These are phyloP conservation scores for Lepus oiostolus DNA, from an alignment of 2,797 vertebrate species.

Conservation along the genomic window DNA sequence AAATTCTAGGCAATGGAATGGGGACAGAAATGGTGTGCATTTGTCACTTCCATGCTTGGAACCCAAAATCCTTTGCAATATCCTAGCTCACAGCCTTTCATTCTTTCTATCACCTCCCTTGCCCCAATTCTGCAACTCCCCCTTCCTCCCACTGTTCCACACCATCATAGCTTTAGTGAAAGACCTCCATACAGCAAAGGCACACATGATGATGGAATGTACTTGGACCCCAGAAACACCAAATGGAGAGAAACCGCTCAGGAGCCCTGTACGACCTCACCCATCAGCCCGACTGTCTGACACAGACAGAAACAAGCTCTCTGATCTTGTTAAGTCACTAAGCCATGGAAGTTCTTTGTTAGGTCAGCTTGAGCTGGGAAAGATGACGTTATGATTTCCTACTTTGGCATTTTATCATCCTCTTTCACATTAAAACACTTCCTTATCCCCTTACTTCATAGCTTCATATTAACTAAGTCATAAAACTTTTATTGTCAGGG, in stretches of 20 bases:
- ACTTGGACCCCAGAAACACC: too few species aligned
- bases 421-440: constrained; percentile 34
- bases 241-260: not conserved
- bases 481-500: not conserved
- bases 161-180: not conserved
- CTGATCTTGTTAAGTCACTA: not conserved
- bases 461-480: constrained; percentile 1
- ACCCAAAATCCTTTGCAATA: not conserved
- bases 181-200: not conserved
- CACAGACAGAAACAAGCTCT: not conserved
- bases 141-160: not conserved
- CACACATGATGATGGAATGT: not conserved
- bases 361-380: not conserved
- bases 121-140: too few species aligned
- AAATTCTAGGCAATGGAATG: not conserved
- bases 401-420: not conserved
- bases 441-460: not conserved
- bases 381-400: not conserved
- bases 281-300: not conserved
- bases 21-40: not conserved
- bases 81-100: not conserved
- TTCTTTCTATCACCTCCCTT: not conserved
- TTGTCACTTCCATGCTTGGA: not conserved
- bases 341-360: not conserved
- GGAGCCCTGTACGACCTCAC: not conserved